Base-by-base conservation (phyloP, 1,140 invertebrate genomes). In the Sminthurinus signatus region DNA sequence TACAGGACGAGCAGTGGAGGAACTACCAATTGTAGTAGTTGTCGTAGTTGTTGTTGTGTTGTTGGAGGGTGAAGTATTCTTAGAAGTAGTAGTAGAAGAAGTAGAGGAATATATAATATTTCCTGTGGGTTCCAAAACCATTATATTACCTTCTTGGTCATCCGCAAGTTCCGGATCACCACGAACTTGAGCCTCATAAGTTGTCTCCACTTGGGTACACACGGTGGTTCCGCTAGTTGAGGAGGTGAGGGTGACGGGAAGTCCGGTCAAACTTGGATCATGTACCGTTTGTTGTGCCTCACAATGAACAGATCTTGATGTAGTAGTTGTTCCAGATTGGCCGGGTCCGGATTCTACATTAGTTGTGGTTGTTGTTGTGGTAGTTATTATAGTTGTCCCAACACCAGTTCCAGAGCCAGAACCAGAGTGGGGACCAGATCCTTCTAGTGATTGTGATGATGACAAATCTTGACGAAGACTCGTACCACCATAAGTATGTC, bases 391-490 rank as follows among this genome's bases (percentile, higher is more conserved):
- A 1, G 15, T n/a, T 17, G n/a, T 27, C n/a, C 60, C 32, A 48
- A n/a, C 8, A 8, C 5, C n/a, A n/a, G 44, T 25, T 48, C 8
- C 19, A 8, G n/a, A n/a, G 8, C 23, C 19, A 5, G 17, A 8
- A 10, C 5, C 8, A 8, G n/a, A n/a, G 8, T 4, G 44, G 8
- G 17, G 44, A 48, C 5, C 4, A 8, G 19, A 5, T 61, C 62
- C 64, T 51, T 56, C 68, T 81, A 75, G 64, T 75, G 69, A 73
- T 73, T 75, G 72, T 78, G 79, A 73, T 75, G 77, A 72, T 80
- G 78, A 56, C 78, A 75, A 65, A 76, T 75, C 67, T 79, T 81
- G 48, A 82, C 81, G 17, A 79, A 77, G 74, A 84, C 82, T 23
- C 81, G 80, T 62, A 68, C 66, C 62, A 69, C 62, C 39, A 60